Percentiles rank a stretch among this genome's conserved stretches.
Conservation (phyloP, 1,140 invertebrate species). For the Pemphigus obesinymphae region DNA sequence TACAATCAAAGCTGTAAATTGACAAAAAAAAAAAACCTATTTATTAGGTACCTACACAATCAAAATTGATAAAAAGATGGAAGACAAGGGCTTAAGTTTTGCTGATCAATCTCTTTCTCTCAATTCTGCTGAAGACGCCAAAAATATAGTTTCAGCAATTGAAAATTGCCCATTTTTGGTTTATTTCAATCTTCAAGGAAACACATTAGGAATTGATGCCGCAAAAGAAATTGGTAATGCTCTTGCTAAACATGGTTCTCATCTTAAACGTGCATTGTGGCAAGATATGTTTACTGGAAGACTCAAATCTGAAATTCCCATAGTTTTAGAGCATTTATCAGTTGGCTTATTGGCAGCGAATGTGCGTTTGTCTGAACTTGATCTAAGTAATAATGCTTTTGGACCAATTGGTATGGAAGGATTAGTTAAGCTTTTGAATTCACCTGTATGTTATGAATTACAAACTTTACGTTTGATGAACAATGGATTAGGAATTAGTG, state of each 20-base stretch:
- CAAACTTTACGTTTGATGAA: constrained; percentile 85
- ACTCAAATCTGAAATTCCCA: constrained; percentile 91
- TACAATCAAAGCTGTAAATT: constrained; percentile 31
- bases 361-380: constrained; percentile 76
- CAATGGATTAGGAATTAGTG: constrained; percentile 88
- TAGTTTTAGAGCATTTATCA: constrained; percentile 76
- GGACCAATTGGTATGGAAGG: constrained; percentile 92
- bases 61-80: constrained; percentile 32
- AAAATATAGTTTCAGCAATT: constrained; percentile 62
- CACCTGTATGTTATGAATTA: constrained; percentile 74
- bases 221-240: constrained; percentile 77
- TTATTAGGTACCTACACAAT: neutral
- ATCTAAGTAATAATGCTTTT: constrained; percentile 97
- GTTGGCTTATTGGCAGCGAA: constrained; percentile 73
- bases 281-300: constrained; percentile 95
- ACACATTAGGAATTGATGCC: constrained; percentile 85
- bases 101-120: constrained; percentile 63
- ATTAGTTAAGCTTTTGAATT: constrained; percentile 77
- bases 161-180: constrained; percentile 58
- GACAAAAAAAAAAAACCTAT: neutral
- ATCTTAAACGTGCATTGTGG: constrained; percentile 80
- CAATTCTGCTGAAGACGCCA: constrained; percentile 62
- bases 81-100: constrained; percentile 58
- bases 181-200: constrained; percentile 83
- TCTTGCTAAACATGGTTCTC: constrained; percentile 66